A percentile compares a stretch with the other conserved stretches of the same genome.
These are phyloP conservation scores for Drosophila kurseongensis DNA, from an alignment of 1,140 invertebrate species.

Conservation along the genomic window DNA sequence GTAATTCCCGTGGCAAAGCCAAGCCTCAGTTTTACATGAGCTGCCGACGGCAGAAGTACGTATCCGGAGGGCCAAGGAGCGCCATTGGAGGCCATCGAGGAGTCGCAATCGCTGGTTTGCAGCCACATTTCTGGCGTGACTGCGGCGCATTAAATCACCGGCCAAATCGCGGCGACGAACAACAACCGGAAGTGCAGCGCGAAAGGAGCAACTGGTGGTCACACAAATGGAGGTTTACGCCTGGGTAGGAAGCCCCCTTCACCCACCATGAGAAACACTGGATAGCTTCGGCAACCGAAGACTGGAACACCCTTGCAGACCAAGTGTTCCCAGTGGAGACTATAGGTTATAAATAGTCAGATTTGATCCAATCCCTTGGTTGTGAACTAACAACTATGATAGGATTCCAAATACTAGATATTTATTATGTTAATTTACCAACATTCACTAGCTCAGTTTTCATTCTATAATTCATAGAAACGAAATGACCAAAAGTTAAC, in stretches of 20 bases:
- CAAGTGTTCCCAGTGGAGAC: too few species aligned
- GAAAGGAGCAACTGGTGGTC: slow-evolving; percentile 66
- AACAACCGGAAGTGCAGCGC: slow-evolving; percentile 71
- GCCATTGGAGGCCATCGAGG: slow-evolving; percentile 9
- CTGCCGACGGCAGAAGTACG: slow-evolving; percentile 47
- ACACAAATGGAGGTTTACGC: slow-evolving; percentile 59
- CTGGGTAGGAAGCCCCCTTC: slow-evolving; percentile 56
- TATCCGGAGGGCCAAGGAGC: slow-evolving; percentile 29
- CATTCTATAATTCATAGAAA: too few species aligned
- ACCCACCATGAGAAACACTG: background rate
- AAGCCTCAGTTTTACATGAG: slow-evolving; percentile 71
- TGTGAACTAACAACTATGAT: too few species aligned
- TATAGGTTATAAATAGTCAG: too few species aligned
- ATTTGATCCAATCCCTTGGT: too few species aligned
- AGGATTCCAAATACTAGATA: too few species aligned
- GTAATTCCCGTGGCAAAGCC: slow-evolving; percentile 49
- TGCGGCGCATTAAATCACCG: slow-evolving; percentile 77
- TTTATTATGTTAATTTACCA: too few species aligned
- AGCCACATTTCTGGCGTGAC: slow-evolving; percentile 64
- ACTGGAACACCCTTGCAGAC: background rate
- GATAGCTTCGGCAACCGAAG: background rate
- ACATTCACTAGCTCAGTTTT: too few species aligned
- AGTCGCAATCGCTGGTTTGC: slow-evolving; percentile 6
- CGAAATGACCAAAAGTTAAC: too few species aligned
- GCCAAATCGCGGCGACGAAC: slow-evolving; percentile 56